Evolutionary conservation across 2,797 vertebrate genomes (phyloP).

Genomic region (Bradypodion ventrale): DNA sequence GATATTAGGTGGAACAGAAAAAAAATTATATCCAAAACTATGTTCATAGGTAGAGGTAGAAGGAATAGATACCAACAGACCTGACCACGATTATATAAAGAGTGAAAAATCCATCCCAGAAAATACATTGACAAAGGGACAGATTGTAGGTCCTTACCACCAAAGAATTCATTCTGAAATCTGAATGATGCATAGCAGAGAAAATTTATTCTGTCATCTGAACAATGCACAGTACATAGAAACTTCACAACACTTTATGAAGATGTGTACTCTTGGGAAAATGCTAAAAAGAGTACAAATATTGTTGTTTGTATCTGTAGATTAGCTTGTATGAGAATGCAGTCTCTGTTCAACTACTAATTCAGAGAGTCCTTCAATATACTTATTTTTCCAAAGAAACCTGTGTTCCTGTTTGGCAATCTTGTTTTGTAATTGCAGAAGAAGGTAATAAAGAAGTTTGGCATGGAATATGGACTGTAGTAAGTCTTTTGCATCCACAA

Average conservation of each 20-base stretch:
- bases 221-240: background rate
- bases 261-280: background rate
- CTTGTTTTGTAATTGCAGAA: background rate
- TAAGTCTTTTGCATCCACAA: too few relatives aligned
- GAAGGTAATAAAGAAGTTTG: background rate
- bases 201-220: background rate
- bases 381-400: background rate
- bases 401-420: background rate
- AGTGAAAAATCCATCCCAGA: too few relatives aligned
- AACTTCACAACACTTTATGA: background rate
- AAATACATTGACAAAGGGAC: background rate
- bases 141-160: background rate
- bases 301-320: background rate
- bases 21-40: background rate
- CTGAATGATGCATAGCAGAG: background rate
- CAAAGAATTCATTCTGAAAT: background rate
- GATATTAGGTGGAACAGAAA: background rate
- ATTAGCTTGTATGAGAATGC: background rate
- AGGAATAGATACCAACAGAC: background rate
- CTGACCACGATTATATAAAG: background rate
- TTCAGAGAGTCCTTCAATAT: background rate
- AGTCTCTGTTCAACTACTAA: background rate
- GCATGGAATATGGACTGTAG: background rate
- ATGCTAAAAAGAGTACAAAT: too few relatives aligned
- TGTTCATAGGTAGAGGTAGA: background rate